Evolutionary conservation across 2,888 invertebrate species (phyloP), one percentile per base, ranked within the genome.

Genomic region (Yponomeuta malinellus): DNA sequence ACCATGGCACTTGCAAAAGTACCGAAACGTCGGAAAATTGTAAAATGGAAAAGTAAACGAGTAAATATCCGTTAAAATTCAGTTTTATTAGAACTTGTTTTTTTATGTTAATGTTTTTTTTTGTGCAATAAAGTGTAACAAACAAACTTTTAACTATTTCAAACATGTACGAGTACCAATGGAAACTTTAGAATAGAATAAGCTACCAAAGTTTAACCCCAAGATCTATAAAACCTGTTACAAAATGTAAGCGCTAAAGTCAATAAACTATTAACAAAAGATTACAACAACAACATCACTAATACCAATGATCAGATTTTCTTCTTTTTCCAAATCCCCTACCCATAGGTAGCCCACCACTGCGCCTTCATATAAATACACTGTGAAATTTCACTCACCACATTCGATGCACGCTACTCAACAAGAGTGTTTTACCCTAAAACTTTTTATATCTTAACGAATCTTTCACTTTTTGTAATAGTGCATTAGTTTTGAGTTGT

Each of bases 401-500:
- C 89, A 89, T 79, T 88, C 84, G 76, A 77, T 76, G 78, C 78
- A 78, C 74, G 77, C 78, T 78, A 76, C 78, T 80, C 76, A 77
- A 74, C 76, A 76, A 77, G 78, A 75, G 78, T 78, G 81, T 76
- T 78, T 8, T 77, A 59, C 31, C 29, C 29, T 63, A 71, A 68
- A 63, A 65, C 78, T 73, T 76, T 74, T 71, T 72, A 43, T 43
- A 43, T 43, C 43, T 73, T 74, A 5, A 48, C 3, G 29, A 74
- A 76, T 75, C 67, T 69, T 70, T 59, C 65, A 63, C 64, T 72
- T 73, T 74, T 70, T 72, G 69, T 71, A 65, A 72, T 73, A 71
- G 74, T 76, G 82, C 78, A 72, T 73, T 78, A 72, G 78, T 81
- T 10, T 69, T 77, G 77, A 75, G 52, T 23, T 74, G 74, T 70